A percentile compares a stretch with the other conserved stretches of the same genome.
These are phyloP conservation scores for Amblyjoppa proteus DNA, from an alignment of 2,888 invertebrate genomes.

Conservation along the genomic window DNA sequence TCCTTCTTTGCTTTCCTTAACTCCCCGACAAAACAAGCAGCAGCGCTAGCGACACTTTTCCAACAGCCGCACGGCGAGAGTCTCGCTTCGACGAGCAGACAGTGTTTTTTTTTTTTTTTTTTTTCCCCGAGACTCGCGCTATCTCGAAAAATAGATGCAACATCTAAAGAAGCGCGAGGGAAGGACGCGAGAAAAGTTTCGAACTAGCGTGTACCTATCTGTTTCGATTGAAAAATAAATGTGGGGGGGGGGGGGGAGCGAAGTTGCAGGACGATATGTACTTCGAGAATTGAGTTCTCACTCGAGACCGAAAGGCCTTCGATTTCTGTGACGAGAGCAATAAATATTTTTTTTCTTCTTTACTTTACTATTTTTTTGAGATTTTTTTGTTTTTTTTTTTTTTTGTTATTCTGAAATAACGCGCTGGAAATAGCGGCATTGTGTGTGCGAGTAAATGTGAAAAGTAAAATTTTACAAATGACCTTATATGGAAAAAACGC, in stretches of 20 bases:
- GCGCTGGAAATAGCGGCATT: too few species aligned
- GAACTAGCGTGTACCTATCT: neutral
- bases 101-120: neutral
- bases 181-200: neutral
- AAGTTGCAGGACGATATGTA: neutral
- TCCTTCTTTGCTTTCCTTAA: neutral
- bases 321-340: too few species aligned
- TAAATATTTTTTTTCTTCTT: too few species aligned
- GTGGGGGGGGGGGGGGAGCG: too few species aligned
- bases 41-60: slow-evolving; percentile 13
- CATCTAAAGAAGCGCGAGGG: neutral
- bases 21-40: neutral
- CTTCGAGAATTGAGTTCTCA: too few species aligned
- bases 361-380: too few species aligned
- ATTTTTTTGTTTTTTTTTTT: too few species aligned
- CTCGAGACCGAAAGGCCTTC: too few species aligned
- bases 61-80: neutral
- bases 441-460: too few species aligned
- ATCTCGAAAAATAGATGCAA: slow-evolving; percentile 10
- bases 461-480: too few species aligned
- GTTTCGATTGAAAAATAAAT: neutral
- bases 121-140: neutral
- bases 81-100: slow-evolving; percentile 24
- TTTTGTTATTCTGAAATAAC: too few species aligned
- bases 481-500: too few species aligned